Percentiles rank a stretch among this genome's conserved stretches.
Conservation (phyloP, 2,797 vertebrate genomes). For the Acanthopagrus latus region DNA sequence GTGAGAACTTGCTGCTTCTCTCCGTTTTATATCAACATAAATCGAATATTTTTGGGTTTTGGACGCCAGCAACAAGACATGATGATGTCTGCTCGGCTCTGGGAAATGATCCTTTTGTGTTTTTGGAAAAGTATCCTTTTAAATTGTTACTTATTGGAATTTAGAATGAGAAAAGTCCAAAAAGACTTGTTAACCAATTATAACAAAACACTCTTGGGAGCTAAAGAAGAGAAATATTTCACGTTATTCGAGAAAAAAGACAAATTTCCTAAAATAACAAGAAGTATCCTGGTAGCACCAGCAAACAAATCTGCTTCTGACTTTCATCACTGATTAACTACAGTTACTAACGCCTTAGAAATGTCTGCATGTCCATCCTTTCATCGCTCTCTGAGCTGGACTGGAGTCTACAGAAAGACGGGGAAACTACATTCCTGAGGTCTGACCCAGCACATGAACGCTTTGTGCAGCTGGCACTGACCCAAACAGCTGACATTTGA, state of each 20-base stretch:
- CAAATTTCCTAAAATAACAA: not conserved
- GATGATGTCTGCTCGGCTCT: not conserved
- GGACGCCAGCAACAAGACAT: too few relatives aligned
- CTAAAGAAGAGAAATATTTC: not conserved
- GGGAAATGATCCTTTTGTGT: not conserved
- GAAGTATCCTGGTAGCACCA: not conserved
- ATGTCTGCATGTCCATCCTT: not conserved
- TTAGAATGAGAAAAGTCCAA: not conserved
- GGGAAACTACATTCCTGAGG: conserved; percentile 69
- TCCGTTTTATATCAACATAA: too few relatives aligned
- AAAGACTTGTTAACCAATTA: not conserved
- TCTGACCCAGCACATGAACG: conserved; percentile 36
- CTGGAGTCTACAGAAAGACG: conserved; percentile 34
- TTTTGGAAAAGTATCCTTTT: too few relatives aligned
- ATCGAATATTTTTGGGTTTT: not conserved
- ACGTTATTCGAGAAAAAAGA: not conserved
- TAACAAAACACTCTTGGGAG: not conserved
- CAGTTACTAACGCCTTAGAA: not conserved
- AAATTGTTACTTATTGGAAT: too few relatives aligned
- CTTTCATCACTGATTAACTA: not conserved
- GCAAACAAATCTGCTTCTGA: not conserved
- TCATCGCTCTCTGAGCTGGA: conserved; percentile 21
- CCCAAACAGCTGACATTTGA: conserved; percentile 52
- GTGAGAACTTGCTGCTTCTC: not conserved
- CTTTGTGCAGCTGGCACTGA: conserved; percentile 32